Evolutionary conservation across 2,888 invertebrate genomes (phyloP).

Genomic region (Melinaea marsaeus): DNA sequence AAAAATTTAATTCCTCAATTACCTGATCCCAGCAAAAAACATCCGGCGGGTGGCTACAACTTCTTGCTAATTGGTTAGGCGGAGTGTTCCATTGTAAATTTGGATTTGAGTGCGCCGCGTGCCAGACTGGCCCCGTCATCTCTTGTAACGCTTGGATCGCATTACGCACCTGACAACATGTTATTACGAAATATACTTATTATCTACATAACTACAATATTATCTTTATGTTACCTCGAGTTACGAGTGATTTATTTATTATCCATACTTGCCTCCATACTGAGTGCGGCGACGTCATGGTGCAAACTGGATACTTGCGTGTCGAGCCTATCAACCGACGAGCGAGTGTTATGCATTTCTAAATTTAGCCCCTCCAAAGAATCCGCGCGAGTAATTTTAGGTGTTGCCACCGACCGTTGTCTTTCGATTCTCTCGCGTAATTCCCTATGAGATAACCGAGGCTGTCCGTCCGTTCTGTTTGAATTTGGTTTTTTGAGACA

Average conservation of each 20-base stretch:
- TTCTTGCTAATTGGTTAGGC: constrained; percentile 81
- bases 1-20: constrained; percentile 13
- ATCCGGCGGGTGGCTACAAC: constrained; percentile 91
- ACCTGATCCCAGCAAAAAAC: constrained; percentile 87
- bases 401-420: constrained; percentile 80
- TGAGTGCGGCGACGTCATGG: constrained; percentile 90
- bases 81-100: constrained; percentile 81
- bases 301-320: constrained; percentile 89
- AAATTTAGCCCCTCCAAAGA: constrained; percentile 81
- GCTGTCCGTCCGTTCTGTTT: constrained; percentile 57
- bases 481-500: constrained; percentile 11
- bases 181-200: background rate
- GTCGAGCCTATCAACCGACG: constrained; percentile 85
- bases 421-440: constrained; percentile 83
- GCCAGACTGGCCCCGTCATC: constrained; percentile 84
- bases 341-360: constrained; percentile 74
- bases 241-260: background rate
- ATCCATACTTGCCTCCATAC: constrained; percentile 81
- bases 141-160: constrained; percentile 91
- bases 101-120: constrained; percentile 90
- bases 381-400: constrained; percentile 73
- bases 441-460: constrained; percentile 64
- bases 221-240: too few relatives aligned
- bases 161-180: constrained; percentile 81
- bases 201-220: background rate